Percentiles rank a stretch among this genome's conserved stretches.
Conservation (phyloP, 2,797 vertebrate genomes). For the Margarornis squamiger region DNA sequence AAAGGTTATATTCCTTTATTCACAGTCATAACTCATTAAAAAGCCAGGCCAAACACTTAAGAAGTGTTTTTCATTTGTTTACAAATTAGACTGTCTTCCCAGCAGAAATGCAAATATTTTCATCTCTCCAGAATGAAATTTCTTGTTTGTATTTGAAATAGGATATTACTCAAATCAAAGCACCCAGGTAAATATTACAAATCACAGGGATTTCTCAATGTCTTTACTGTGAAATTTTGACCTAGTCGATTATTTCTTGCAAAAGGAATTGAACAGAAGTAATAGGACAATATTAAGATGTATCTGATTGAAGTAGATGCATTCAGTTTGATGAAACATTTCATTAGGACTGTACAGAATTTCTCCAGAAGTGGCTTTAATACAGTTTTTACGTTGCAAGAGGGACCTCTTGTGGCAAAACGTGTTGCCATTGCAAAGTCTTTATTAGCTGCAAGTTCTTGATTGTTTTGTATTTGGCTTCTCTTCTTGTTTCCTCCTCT, state of each 20-base stretch:
- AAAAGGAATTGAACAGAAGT: neutral
- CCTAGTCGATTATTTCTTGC: neutral
- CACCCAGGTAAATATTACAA: neutral
- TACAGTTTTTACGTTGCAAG: conserved; percentile 16
- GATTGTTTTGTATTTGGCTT: neutral
- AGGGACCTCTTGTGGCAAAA: conserved; percentile 74
- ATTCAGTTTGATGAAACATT: neutral
- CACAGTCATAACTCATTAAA: neutral
- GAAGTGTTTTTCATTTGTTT: conserved; percentile 8
- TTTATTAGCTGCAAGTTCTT: neutral
- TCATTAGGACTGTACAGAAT: neutral
- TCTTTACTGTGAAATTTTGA: neutral
- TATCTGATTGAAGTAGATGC: neutral
- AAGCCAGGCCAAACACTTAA: neutral
- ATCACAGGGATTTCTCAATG: neutral
- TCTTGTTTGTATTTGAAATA: neutral
- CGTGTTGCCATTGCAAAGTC: neutral
- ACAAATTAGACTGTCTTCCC: neutral
- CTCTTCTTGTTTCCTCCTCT: neutral
- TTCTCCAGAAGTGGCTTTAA: neutral
- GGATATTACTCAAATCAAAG: neutral
- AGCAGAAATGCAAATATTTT: conserved; percentile 12
- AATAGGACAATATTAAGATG: conserved; percentile 13
- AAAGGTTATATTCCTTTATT: neutral
- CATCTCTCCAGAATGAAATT: neutral